phyloP scores from a whole-genome alignment of 1,140 invertebrate genomes.

The Drosophila repletoides region DNA sequence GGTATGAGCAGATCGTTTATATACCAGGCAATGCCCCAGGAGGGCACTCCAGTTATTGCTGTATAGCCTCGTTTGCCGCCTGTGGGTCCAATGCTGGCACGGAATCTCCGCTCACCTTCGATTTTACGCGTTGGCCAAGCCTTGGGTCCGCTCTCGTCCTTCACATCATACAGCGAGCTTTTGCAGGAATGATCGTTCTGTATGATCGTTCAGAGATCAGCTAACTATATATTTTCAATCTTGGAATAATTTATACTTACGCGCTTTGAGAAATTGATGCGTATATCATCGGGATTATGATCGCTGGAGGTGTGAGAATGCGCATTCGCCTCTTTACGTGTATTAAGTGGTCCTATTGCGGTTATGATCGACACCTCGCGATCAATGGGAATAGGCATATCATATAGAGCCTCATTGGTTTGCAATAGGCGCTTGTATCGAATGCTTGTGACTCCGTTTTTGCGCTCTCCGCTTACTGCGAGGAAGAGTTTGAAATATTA shows the following conservation, averaged over 20 bases:
- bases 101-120: conserved; percentile 85
- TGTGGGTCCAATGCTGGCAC: conserved; percentile 91
- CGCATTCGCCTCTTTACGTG: conserved; percentile 90
- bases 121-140: conserved; percentile 86
- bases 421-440: conserved; percentile 89
- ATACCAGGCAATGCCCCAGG: conserved; percentile 96
- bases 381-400: conserved; percentile 87
- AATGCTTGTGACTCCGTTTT: conserved; percentile 92
- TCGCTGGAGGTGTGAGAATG: conserved; percentile 87
- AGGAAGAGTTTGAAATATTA: background rate
- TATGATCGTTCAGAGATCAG: background rate
- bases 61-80: conserved; percentile 91
- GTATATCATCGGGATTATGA: conserved; percentile 88
- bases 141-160: conserved; percentile 84
- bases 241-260: conserved; percentile 40
- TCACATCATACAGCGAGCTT: conserved; percentile 81
- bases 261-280: conserved; percentile 88
- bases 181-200: conserved; percentile 81
- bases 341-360: conserved; percentile 92
- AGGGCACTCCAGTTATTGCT: conserved; percentile 90
- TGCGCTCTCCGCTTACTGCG: conserved; percentile 87
- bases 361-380: conserved; percentile 91
- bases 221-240: background rate
- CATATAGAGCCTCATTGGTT: conserved; percentile 88
- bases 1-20: conserved; percentile 95